These are phyloP conservation scores for Idaea dimidiata DNA, from an alignment of 2,888 invertebrate genomes.

Conservation along the genomic window DNA sequence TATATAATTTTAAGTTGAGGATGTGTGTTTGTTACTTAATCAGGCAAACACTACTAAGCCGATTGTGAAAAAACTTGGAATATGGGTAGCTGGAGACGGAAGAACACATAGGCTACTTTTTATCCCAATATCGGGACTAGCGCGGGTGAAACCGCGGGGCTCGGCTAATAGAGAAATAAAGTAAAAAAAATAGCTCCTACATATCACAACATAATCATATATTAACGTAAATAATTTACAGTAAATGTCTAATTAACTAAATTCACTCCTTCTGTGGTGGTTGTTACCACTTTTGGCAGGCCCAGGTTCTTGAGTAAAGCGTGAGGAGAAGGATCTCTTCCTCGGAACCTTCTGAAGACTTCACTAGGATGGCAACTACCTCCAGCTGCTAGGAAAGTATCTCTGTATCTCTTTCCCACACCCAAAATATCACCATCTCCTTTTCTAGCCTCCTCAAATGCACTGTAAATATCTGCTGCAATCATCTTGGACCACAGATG, in stretches of 20 bases:
- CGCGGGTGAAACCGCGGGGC: no score
- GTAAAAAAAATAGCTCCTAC: constrained; percentile 13
- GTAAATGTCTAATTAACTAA: constrained; percentile 49
- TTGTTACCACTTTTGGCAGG: constrained; percentile 55
- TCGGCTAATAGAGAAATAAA: no score
- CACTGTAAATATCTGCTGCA: constrained; percentile 94
- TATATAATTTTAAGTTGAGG: no score
- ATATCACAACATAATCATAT: constrained; percentile 40
- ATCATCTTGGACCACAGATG: constrained; percentile 93
- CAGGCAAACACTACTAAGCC: no score
- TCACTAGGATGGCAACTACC: constrained; percentile 91
- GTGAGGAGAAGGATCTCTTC: constrained; percentile 93
- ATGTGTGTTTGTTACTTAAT: no score
- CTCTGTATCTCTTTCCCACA: constrained; percentile 86
- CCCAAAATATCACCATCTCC: constrained; percentile 76
- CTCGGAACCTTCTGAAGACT: constrained; percentile 94
- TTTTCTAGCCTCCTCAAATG: constrained; percentile 86
- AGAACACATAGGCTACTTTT: no score
- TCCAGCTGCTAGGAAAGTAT: constrained; percentile 91
- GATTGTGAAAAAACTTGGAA: no score
- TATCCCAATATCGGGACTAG: no score
- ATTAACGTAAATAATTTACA: constrained; percentile 43
- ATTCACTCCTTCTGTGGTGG: constrained; percentile 47
- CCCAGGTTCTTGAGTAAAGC: constrained; percentile 86
- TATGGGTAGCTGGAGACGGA: no score